Base-by-base conservation (phyloP, 2,888 invertebrate species). In the Leptinotarsa haldemani region DNA sequence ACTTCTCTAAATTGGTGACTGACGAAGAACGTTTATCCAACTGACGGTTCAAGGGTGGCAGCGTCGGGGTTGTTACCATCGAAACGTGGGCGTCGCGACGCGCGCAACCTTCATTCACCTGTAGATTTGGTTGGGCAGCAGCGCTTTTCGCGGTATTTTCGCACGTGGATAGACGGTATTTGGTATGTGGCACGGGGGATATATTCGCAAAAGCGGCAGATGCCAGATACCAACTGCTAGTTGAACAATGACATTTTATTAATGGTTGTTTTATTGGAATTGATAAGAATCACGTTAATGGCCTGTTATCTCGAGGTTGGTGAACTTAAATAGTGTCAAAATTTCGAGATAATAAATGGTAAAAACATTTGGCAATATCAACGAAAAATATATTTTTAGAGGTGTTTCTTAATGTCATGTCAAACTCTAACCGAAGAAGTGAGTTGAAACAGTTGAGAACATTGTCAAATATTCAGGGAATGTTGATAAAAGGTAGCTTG, bases 71-170 rank as follows among this genome's bases (percentile, higher is more conserved):
- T 82, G 82, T 81, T 82, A 78, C 74, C 74, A 76, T 71, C 74
- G 77, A 76, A 76, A 75, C 80, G 83, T 82, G 81, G 83, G 84
- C 80, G 83, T 79, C 79, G 78, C 69, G 77, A 77, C 81, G 84
- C 82, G 82, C 84, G 83, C 84, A 79, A 76, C 64, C 78, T 70
- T 50, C 70, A 68, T 76, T 76, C 81, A 82, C 82, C 81, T 81
- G 82, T 82, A 76, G 81, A 77, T 70, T 70, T 56, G 69, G 73
- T 46, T 53, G 69, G 71, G 48, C 68, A 70, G 50, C 71, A 65
- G 22, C 67, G 25, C 25, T 58, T 73, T 72, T 74, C 69, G 69
- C 61, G 61, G 30, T 50, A 46, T 65, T 58, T 71, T 65, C 40
- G 40, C 65, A 70, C 75, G 52, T 64, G 71, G 69, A 71, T 65